A percentile compares a stretch with the other conserved stretches of the same genome.
These are phyloP conservation scores for Trichomalopsis sarcophagae DNA, from an alignment of 1,140 invertebrate species.

Conservation along the genomic window DNA sequence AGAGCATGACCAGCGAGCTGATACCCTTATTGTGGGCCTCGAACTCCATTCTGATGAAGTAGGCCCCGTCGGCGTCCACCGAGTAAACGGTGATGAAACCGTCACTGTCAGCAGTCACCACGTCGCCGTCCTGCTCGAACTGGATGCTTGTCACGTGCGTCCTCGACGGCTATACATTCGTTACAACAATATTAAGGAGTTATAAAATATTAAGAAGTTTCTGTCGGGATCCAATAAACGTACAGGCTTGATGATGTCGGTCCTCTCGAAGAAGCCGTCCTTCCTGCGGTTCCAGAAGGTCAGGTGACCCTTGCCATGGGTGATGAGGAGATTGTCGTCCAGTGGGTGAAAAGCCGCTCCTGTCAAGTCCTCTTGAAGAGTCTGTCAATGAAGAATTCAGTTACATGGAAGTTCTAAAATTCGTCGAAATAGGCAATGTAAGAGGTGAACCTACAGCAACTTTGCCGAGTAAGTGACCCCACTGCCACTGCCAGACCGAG, in stretches of 20 bases:
- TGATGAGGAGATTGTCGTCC: slow-evolving; percentile 94
- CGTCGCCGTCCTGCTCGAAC: slow-evolving; percentile 94
- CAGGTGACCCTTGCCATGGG: slow-evolving; percentile 93
- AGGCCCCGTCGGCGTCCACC: slow-evolving; percentile 90
- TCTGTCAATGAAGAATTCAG: slow-evolving; percentile 73
- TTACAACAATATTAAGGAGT: too few relatives aligned
- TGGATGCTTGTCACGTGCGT: slow-evolving; percentile 90
- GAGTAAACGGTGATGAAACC: slow-evolving; percentile 96
- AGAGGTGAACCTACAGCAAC: slow-evolving; percentile 83
- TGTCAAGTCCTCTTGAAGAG: slow-evolving; percentile 90
- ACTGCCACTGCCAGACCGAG: slow-evolving; percentile 93
- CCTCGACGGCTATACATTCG: slow-evolving; percentile 79
- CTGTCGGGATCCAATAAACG: slow-evolving; percentile 52
- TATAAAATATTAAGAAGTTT: neutral
- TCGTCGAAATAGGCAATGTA: neutral
- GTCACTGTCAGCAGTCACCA: slow-evolving; percentile 94
- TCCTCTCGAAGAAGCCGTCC: slow-evolving; percentile 91
- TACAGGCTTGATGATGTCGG: slow-evolving; percentile 90
- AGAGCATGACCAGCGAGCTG: slow-evolving; percentile 89
- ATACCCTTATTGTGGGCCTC: slow-evolving; percentile 92
- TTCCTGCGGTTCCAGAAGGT: slow-evolving; percentile 94
- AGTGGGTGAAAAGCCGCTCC: slow-evolving; percentile 94
- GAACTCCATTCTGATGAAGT: slow-evolving; percentile 91
- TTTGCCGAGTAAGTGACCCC: slow-evolving; percentile 91
- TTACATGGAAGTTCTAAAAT: too few relatives aligned